Evolutionary conservation across 2,797 vertebrate species (phyloP), one percentile per base, ranked within the genome.

Genomic region (Sternotherus odoratus): DNA sequence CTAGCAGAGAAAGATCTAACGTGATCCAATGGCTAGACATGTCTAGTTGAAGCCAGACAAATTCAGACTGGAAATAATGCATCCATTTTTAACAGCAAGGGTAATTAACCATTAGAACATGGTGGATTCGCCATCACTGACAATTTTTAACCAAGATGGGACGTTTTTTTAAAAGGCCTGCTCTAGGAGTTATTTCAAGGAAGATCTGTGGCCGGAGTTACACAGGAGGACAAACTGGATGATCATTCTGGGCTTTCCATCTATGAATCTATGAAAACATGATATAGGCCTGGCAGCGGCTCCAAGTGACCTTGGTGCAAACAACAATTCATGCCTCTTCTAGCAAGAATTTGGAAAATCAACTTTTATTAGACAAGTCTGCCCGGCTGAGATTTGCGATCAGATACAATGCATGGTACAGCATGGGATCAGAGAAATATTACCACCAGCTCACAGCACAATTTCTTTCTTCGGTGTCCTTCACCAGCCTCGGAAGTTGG

Each of bases 401-500:
- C 82, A 79, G 88, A 93, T 87, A 87, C 87, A 95, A 43, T 0
- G 53, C 93, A 95, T 4, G 0, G 85, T 78, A 82, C 85, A 87
- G 53, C 1, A 77, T 90, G 91, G 77, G 93, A 97, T 86, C 84
- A 56, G 53, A 96, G 86, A 95, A 88, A 91, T 94, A 97, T 50
- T 93, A 88, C 84, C 93, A 90, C 43, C 94, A 75, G 93, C 79
- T 93, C 94, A 79, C 75, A 92, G 94, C 86, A 92, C 86, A 75
- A 90, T 95, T 95, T 95, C 91, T 94, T 95, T 86, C 90, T 49
- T 92, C 85, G 50, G 75, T 74, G 91, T 91, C 94, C 95, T 96
- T 97, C 92, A 91, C 91, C 90, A 96, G 95, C 92, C 92, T 95
- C 86, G 28, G 93, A 95, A 94, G 90, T 83, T 7, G 8, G 96